Base-by-base conservation (phyloP, 2,113 vertebrate genomes). In the Ploceus nigricollis region DNA sequence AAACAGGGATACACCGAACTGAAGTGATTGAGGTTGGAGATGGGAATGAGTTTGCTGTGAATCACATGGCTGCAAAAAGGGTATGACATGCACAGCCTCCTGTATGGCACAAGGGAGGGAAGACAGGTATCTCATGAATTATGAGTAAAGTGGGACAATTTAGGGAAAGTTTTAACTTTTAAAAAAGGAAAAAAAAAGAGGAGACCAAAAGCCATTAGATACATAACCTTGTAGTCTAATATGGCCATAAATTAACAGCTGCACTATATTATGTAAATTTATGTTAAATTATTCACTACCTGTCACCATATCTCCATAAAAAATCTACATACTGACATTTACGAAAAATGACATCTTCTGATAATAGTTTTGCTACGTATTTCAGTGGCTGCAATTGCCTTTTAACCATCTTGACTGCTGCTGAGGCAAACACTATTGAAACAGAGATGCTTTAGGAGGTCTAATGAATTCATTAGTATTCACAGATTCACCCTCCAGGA, bases 261-360 rank as follows among this genome's bases (percentile, higher is more conserved):
- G 95, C 95, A 97, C 96, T 96, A 90, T 94, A 97, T 98, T 98
- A 98, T 98, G 98, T 97, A 98, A 98, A 98, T 98, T 97, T 98
- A 98, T 98, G 97, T 97, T 97, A 98, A 98, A 91, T 97, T 98
- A 98, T 98, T 97, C 98, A 94, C 96, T 97, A 89, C 93, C 96
- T 98, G 97, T 97, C 98, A 98, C 97, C 97, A 94, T 19, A 75
- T 95, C 95, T 96, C 93, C 97, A 96, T 98, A 97, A 98, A 98
- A 98, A 97, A 94, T 97, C 96, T 97, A 97, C 93, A 93, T 94
- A 94, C 89, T 97, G 97, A 97, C 98, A 98, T 97, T 98, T 97
- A 96, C 92, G 7, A 96, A 98, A 97, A 98, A 97, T 90, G 97
- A 94, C 97, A 97, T 97, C 96, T 97, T 97, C 97, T 97, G 97